phyloP scores from a whole-genome alignment of 2,888 invertebrate genomes.

The Calameuta idolon region DNA sequence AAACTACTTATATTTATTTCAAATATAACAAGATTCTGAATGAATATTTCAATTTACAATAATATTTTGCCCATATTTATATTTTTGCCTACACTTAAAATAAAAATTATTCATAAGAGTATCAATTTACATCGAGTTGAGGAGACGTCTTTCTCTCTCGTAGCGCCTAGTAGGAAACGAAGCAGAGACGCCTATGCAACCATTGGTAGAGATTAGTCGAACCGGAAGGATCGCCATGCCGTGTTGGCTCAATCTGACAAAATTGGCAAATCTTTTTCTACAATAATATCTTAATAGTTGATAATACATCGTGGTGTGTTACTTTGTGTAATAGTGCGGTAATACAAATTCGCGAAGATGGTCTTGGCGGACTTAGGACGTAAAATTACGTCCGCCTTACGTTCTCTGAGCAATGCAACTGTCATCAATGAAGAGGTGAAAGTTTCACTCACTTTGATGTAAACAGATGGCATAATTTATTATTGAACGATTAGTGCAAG shows the following conservation, averaged over 20 bases:
- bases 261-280: conserved; percentile 27
- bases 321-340: conserved; percentile 4
- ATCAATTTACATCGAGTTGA: background rate
- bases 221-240: conserved; percentile 42
- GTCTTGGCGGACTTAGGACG: conserved; percentile 99
- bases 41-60: background rate
- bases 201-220: background rate
- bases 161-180: background rate
- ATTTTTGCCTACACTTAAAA: background rate
- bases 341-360: conserved; percentile 74
- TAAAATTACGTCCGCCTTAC: conserved; percentile 98
- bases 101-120: background rate
- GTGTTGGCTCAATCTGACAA: conserved; percentile 39
- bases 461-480: conserved; percentile 50
- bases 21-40: background rate
- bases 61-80: background rate
- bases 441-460: conserved; percentile 34
- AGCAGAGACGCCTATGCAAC: background rate
- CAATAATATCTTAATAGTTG: conserved; percentile 2
- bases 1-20: background rate
- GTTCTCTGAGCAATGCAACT: conserved; percentile 97
- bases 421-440: conserved; percentile 97
- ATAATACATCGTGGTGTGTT: background rate
- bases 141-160: background rate
- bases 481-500: conserved; percentile 14